Conservation (phyloP, 2,888 invertebrate genomes). For the Acanthoscelides obtectus region DNA sequence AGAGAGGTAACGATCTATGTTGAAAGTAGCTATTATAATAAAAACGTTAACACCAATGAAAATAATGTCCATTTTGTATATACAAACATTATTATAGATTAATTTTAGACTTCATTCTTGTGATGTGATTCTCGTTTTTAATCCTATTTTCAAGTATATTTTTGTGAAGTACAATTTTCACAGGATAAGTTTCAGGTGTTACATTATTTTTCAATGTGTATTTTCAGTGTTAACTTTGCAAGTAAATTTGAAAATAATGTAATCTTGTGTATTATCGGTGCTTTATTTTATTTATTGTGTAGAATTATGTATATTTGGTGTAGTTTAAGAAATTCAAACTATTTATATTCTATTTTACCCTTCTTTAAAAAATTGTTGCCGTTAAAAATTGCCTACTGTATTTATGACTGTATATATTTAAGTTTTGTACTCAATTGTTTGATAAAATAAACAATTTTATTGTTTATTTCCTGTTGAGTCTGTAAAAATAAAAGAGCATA, state of each 20-base stretch:
- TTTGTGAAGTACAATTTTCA: constrained; percentile 5
- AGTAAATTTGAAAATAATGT: background rate
- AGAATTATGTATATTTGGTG: constrained; percentile 19
- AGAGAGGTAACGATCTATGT: constrained; percentile 9
- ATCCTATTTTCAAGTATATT: constrained; percentile 10
- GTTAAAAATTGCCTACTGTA: constrained; percentile 34
- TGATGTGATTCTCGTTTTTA: constrained; percentile 17
- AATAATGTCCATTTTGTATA: constrained; percentile 24
- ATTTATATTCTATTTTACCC: constrained; percentile 14
- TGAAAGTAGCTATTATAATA: constrained; percentile 10
- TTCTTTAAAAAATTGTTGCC: constrained; percentile 27
- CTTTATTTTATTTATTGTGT: constrained; percentile 22
- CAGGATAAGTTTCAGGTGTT: constrained; percentile 1
- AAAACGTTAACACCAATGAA: constrained; percentile 16
- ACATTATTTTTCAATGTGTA: constrained; percentile 5
- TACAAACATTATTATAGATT: constrained; percentile 18
- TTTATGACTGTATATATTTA: constrained; percentile 34
- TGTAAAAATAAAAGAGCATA: constrained; percentile 23
- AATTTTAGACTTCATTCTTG: constrained; percentile 16
- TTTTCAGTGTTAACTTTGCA: background rate
- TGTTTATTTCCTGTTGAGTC: constrained; percentile 30
- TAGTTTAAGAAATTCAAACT: constrained; percentile 14
- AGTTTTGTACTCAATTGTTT: constrained; percentile 36
- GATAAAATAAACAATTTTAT: constrained; percentile 27
- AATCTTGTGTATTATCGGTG: constrained; percentile 18